Percentiles rank a stretch among this genome's conserved stretches.
These are phyloP conservation scores for Baccha elongata DNA, from an alignment of 2,888 invertebrate species.

Conservation along the genomic window DNA sequence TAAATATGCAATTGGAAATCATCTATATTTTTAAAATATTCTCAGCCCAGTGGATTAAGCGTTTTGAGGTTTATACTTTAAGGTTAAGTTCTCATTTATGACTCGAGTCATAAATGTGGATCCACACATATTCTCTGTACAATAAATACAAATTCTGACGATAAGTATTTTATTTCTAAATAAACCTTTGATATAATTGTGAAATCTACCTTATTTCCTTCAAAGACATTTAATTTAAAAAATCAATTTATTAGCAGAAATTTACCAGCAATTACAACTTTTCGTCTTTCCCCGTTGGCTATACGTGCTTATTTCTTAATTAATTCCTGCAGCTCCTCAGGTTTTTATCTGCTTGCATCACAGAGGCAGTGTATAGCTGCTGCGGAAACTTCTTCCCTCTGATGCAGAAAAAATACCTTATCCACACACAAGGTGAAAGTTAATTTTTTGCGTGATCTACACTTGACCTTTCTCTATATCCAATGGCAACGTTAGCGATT, in stretches of 20 bases:
- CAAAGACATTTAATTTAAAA: conserved; percentile 24
- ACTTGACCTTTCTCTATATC: conserved; percentile 58
- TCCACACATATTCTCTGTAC: too few relatives aligned
- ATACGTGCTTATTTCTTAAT: conserved; percentile 63
- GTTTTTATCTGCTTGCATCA: neutral
- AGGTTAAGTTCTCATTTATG: too few relatives aligned
- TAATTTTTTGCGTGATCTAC: conserved; percentile 63
- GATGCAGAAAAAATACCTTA: neutral
- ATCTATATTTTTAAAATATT: too few relatives aligned
- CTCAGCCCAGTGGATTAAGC: too few relatives aligned
- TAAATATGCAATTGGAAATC: too few relatives aligned
- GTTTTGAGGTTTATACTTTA: too few relatives aligned
- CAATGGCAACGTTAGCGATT: conserved; percentile 1
- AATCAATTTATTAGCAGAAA: conserved; percentile 60
- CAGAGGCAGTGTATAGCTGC: too few relatives aligned
- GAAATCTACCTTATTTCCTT: neutral
- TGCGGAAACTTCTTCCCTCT: neutral
- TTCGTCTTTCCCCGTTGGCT: conserved; percentile 20
- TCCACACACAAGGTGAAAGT: conserved; percentile 20
- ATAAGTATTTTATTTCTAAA: too few relatives aligned
- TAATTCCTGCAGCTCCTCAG: conserved; percentile 43
- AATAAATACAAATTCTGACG: too few relatives aligned
- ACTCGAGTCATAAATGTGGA: too few relatives aligned
- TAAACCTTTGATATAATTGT: too few relatives aligned
- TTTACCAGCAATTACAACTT: conserved; percentile 58